Evolutionary conservation across 30 jellyfish, hydroid and myxozoan genomes (phyloP).

Genomic region (Mastigias papua): DNA sequence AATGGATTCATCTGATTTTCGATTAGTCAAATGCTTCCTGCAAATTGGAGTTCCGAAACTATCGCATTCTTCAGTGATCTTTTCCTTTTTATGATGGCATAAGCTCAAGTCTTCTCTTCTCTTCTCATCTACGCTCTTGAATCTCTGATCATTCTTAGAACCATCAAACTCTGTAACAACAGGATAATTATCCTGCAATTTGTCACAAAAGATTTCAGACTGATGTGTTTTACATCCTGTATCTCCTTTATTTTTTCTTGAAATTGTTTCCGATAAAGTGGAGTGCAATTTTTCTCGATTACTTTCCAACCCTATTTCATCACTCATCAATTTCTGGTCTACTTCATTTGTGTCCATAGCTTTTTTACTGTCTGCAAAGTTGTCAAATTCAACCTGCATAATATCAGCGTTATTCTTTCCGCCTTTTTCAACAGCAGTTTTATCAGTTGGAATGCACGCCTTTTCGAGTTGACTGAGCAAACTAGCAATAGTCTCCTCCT

Average conservation of each 20-base stretch:
- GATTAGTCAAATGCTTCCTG: neutral
- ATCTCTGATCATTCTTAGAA: neutral
- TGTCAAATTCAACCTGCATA: conserved; percentile 10
- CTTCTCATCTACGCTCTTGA: neutral
- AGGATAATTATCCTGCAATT: neutral
- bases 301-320: neutral
- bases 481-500: neutral
- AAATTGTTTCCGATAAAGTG: neutral
- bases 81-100: neutral
- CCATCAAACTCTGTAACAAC: neutral
- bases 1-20: neutral
- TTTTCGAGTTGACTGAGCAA: neutral
- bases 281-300: neutral
- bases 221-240: neutral
- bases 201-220: neutral
- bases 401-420: conserved; percentile 1
- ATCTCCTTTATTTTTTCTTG: neutral
- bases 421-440: neutral
- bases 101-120: neutral
- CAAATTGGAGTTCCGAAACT: neutral
- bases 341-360: neutral
- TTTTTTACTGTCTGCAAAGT: neutral
- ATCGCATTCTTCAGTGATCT: neutral
- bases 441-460: neutral
- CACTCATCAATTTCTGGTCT: neutral